phyloP scores from a whole-genome alignment of 2,113 vertebrate genomes.

The Pachycephala philippinensis region DNA sequence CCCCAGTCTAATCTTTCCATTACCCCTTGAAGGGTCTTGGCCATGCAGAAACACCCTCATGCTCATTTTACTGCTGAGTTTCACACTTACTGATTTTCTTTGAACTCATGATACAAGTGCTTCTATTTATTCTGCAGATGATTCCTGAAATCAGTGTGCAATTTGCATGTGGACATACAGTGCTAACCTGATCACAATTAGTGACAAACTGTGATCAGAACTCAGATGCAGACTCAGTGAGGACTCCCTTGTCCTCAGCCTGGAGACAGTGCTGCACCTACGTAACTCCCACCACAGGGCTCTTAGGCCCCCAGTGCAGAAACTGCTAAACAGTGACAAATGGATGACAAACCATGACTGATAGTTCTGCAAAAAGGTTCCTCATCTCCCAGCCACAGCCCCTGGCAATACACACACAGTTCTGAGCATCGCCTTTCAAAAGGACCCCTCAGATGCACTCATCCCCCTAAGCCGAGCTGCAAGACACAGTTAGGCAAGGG shows the following conservation, averaged over 20 bases:
- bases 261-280: not conserved
- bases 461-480: not conserved
- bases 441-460: not conserved
- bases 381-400: not conserved
- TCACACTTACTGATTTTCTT: not conserved
- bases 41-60: constrained; percentile 1
- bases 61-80: not conserved
- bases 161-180: not conserved
- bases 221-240: not conserved
- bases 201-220: not conserved
- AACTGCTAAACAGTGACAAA: not conserved
- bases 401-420: not conserved
- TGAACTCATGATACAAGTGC: not conserved
- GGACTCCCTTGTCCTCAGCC: not conserved
- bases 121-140: not conserved
- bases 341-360: not conserved
- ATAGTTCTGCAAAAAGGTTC: not conserved
- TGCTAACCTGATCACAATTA: not conserved
- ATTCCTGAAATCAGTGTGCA: not conserved
- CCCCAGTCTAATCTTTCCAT: not conserved
- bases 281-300: not conserved
- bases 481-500: not conserved
- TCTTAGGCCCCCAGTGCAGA: not conserved
- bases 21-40: constrained; percentile 3
- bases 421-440: not conserved